Evolutionary conservation across 2,113 vertebrate genomes (phyloP), one percentile per base, ranked within the genome.

Genomic region (Indicator indicator): DNA sequence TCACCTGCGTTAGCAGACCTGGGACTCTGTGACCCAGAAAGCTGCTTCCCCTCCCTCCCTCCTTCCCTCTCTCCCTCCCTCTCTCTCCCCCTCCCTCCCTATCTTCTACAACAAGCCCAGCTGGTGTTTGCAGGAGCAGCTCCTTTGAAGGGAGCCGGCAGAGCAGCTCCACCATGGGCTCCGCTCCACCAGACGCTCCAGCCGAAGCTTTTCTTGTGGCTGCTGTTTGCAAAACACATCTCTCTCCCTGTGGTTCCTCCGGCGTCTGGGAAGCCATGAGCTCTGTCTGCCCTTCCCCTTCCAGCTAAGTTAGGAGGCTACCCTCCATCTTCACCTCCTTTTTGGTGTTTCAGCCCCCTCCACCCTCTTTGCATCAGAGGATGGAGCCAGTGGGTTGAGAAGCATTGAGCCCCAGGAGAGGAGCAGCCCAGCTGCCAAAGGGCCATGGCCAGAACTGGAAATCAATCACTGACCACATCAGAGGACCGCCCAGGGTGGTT

Each of bases 41-140:
- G 60, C 76, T 27, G 50, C 52, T 88, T 77, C 86, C 60, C 60
- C 30, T 77, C 79, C 59, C 55, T 91, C 50, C 15, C 15, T 42
- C 42, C 42, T 15, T 42, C 60, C 63, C n/a, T n/a, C n/a, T n/a
- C n/a, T n/a, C n/a, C n/a, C n/a, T n/a, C n/a, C n/a, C n/a, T n/a
- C n/a, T n/a, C n/a, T n/a, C 30, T 76, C 78, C 48, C 55, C 90
- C 50, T 12, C 60, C 60, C 27, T 76, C 79, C 59, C 55, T 92
- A 46, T 13, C 52, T 30, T 65, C 83, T 16, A 28, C 27, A 19
- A 50, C 36, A 18, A 86, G 83, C 86, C 86, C 76, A 74, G 89
- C 82, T 73, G 89, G 86, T 77, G 86, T 44, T 76, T 30, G 73
- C 76, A 63, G 85, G 71, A 93, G 73, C 84, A 77, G 50, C 65